Evolutionary conservation across 2,888 invertebrate species (phyloP).

Genomic region (Chloroclysta siterata): DNA sequence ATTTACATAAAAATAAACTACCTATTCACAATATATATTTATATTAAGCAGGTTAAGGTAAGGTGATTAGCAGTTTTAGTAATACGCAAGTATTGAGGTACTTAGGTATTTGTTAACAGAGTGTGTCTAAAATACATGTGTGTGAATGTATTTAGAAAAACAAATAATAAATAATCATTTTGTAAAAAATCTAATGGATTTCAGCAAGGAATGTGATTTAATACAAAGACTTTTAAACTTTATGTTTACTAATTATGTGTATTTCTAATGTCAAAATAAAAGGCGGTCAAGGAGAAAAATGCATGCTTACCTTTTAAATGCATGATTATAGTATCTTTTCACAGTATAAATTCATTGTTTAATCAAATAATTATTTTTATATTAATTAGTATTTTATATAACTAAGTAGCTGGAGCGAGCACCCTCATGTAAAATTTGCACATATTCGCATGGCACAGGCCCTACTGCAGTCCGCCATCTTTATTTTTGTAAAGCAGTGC

Average conservation of each 20-base stretch:
- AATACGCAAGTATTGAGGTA: no score
- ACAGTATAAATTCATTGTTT: background rate
- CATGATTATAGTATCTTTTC: background rate
- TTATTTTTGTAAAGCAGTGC: slow-evolving; percentile 78
- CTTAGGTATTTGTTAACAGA: no score
- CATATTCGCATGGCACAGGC: slow-evolving; percentile 39
- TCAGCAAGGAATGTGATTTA: no score
- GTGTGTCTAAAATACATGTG: no score
- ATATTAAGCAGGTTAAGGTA: background rate
- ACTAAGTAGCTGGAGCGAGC: slow-evolving; percentile 1
- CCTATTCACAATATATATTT: background rate
- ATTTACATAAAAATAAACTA: background rate
- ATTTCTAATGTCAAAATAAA: no score
- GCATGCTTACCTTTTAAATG: no score
- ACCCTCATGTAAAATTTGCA: slow-evolving; percentile 39
- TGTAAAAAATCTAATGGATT: no score
- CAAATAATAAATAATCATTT: no score
- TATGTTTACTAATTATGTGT: no score
- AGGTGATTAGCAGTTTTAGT: background rate
- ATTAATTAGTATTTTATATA: background rate
- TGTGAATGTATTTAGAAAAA: no score
- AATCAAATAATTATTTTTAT: background rate
- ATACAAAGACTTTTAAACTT: no score
- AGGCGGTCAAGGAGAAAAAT: background rate
- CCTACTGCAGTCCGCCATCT: slow-evolving; percentile 71